Conservation (phyloP, 2,113 vertebrate species). For the Pyxicephalus adspersus region DNA sequence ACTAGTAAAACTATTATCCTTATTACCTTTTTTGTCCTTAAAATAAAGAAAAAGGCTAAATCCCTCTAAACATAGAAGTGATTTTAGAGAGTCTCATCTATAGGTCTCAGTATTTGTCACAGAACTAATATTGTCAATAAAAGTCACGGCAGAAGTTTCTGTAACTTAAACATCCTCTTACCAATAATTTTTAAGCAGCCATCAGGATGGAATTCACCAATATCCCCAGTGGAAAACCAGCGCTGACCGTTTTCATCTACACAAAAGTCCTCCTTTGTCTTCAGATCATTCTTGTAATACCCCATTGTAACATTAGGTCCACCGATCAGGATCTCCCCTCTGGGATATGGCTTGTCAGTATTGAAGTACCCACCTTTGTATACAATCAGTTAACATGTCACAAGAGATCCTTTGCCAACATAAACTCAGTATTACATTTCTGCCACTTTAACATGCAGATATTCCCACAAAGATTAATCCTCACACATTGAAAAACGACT, state of each 20-base stretch:
- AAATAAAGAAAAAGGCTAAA: too few species aligned
- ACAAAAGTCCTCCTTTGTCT: slow-evolving; percentile 83
- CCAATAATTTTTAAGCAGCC: slow-evolving; percentile 95
- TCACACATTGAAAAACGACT: background rate
- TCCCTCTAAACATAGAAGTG: too few species aligned
- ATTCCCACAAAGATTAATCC: background rate
- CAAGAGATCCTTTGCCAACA: background rate
- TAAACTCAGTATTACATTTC: background rate
- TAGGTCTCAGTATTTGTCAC: too few species aligned
- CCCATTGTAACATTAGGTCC: slow-evolving; percentile 92
- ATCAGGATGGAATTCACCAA: slow-evolving; percentile 90
- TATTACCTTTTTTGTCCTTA: too few species aligned
- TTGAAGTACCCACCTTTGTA: slow-evolving; percentile 86
- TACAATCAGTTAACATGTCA: background rate
- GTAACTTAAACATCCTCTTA: slow-evolving; percentile 68
- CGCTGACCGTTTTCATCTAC: slow-evolving; percentile 86
- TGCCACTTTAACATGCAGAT: background rate
- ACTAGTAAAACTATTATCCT: too few species aligned
- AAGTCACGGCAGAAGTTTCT: background rate
- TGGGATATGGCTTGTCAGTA: slow-evolving; percentile 86
- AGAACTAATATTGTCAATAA: too few species aligned
- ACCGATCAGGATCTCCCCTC: slow-evolving; percentile 93
- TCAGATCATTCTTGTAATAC: slow-evolving; percentile 88
- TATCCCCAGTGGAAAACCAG: slow-evolving; percentile 95
- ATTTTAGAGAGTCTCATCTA: too few species aligned